A percentile compares a stretch with the other conserved stretches of the same genome.
These are phyloP conservation scores for Kryptopterus vitreolus DNA, from an alignment of 2,797 vertebrate species.

Conservation along the genomic window DNA sequence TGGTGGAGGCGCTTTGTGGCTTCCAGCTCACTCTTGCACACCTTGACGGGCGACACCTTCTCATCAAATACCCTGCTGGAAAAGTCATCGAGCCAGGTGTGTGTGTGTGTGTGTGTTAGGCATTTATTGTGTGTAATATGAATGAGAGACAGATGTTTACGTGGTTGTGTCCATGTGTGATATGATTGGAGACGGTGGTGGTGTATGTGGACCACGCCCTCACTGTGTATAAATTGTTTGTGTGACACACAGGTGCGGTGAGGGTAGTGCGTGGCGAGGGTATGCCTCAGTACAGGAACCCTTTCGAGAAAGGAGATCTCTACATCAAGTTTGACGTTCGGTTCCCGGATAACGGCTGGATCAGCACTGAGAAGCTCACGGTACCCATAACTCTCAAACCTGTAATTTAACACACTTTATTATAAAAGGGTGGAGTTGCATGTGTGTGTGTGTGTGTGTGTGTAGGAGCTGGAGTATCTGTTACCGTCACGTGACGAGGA, in stretches of 20 bases:
- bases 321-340: constrained; percentile 97
- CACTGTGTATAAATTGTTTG: too few species aligned
- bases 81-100: constrained; percentile 97
- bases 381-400: constrained; percentile 67
- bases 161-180: constrained; percentile 75
- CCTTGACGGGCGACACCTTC: constrained; percentile 92
- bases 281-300: constrained; percentile 98
- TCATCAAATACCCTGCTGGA: constrained; percentile 94
- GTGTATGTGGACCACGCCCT: background rate
- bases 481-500: constrained; percentile 91
- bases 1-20: constrained; percentile 95
- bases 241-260: constrained; percentile 80
- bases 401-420: background rate
- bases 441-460: background rate
- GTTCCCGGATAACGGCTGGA: constrained; percentile 98
- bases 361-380: constrained; percentile 92
- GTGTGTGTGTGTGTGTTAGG: background rate
- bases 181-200: constrained; percentile 53
- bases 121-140: too few species aligned
- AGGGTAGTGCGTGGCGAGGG: constrained; percentile 93
- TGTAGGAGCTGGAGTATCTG: constrained; percentile 94
- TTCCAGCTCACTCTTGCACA: constrained; percentile 96
- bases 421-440: background rate
- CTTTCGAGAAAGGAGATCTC: constrained; percentile 98
- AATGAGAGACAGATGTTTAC: background rate